phyloP scores from a whole-genome alignment of 2,888 invertebrate genomes.

The Drosophila longiperda region DNA sequence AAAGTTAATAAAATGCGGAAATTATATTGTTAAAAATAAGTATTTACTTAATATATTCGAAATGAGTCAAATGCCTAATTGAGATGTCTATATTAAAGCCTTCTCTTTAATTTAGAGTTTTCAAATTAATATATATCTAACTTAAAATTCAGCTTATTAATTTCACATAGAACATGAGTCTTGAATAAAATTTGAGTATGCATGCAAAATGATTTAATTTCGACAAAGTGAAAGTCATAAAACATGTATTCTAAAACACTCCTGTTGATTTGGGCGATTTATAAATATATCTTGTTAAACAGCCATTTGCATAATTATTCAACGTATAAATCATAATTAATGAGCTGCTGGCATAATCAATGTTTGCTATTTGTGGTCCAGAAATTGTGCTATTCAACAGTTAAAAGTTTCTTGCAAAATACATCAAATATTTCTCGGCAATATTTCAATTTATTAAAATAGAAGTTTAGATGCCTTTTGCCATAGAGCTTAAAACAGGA shows the following conservation, averaged over 20 bases:
- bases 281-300: background rate
- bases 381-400: constrained; percentile 3
- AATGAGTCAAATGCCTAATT: background rate
- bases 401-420: background rate
- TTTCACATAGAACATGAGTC: background rate
- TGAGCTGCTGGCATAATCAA: background rate
- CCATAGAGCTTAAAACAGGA: constrained; percentile 7
- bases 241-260: background rate
- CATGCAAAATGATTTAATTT: background rate
- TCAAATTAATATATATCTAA: background rate
- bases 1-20: no score
- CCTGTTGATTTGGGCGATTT: background rate
- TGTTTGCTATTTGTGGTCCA: background rate
- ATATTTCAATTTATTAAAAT: constrained; percentile 12
- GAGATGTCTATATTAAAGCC: background rate
- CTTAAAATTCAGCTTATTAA: background rate
- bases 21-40: background rate
- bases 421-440: background rate
- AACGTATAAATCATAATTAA: background rate
- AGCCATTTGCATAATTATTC: background rate
- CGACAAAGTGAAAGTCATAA: background rate
- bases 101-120: background rate
- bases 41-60: no score
- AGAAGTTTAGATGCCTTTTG: constrained; percentile 5
- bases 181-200: background rate